Evolutionary conservation across 1,140 invertebrate species (phyloP).

Genomic region (Holcopasites calliopsidis): DNA sequence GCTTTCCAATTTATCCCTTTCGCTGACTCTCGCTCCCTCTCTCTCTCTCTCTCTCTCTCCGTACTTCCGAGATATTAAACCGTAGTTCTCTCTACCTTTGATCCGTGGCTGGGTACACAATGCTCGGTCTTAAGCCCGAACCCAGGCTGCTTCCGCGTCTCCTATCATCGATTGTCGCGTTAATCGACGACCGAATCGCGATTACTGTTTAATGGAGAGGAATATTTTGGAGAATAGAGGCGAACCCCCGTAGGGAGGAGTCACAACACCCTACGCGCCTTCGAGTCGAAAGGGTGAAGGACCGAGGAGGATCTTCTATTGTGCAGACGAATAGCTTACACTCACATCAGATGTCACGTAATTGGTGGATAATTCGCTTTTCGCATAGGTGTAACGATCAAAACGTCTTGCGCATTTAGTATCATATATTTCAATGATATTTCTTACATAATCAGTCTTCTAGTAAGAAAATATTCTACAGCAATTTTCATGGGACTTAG

Average conservation of each 20-base stretch:
- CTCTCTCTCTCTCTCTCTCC: conserved; percentile 17
- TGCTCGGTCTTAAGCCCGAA: conserved; percentile 6
- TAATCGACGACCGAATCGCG: neutral
- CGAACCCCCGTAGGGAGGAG: neutral
- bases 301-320: no score
- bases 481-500: no score
- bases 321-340: no score
- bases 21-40: neutral
- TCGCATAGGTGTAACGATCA: no score
- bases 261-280: neutral
- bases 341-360: no score
- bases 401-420: no score
- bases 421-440: no score
- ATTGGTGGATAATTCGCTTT: no score
- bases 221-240: neutral
- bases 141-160: neutral
- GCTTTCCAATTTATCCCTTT: conserved; percentile 57
- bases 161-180: conserved; percentile 14
- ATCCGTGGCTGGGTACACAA: conserved; percentile 22
- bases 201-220: conserved; percentile 9
- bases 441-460: no score
- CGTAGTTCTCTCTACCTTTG: conserved; percentile 29
- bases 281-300: neutral
- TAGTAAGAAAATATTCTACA: no score
- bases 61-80: conserved; percentile 45